Percentiles rank a stretch among this genome's conserved stretches.
These are phyloP conservation scores for Xylocopa sonorina DNA, from an alignment of 1,140 invertebrate genomes.

Conservation along the genomic window DNA sequence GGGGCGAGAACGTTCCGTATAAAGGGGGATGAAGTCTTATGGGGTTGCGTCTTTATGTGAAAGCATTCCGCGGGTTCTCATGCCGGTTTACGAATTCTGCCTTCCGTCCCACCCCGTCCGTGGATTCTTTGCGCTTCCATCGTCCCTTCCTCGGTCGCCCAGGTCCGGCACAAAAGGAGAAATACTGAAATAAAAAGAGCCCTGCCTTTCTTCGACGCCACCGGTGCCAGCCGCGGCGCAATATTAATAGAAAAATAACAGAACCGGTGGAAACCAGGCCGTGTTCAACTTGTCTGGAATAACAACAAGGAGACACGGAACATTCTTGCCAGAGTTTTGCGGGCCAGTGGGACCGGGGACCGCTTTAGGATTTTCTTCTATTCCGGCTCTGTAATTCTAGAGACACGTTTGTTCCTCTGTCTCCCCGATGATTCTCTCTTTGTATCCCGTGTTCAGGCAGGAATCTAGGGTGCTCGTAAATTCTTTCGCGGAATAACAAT, in stretches of 20 bases:
- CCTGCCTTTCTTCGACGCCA: conserved; percentile 16
- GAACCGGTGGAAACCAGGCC: not conserved
- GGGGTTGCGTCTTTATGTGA: conserved; percentile 73
- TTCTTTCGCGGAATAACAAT: too few species aligned
- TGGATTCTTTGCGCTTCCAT: conserved; percentile 46
- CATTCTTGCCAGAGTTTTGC: too few species aligned
- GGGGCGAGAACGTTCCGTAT: conserved; percentile 71
- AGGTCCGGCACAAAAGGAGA: conserved; percentile 39
- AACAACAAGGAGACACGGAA: too few species aligned
- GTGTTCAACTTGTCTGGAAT: not conserved
- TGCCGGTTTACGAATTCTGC: conserved; percentile 74
- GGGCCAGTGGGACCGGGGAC: too few species aligned
- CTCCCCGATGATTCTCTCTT: too few species aligned
- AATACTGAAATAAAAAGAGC: conserved; percentile 28
- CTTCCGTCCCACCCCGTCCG: not conserved
- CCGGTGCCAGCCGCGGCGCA: not conserved
- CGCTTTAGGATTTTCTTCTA: too few species aligned
- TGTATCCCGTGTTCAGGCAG: too few species aligned
- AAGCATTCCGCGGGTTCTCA: conserved; percentile 78
- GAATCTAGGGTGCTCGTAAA: too few species aligned
- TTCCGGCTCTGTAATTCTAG: too few species aligned
- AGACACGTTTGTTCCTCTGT: too few species aligned
- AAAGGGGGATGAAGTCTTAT: conserved; percentile 78
- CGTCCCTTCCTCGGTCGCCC: conserved; percentile 39
- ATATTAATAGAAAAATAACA: conserved; percentile 33